phyloP scores from a whole-genome alignment of 2,113 vertebrate genomes.

The Plectropomus leopardus region DNA sequence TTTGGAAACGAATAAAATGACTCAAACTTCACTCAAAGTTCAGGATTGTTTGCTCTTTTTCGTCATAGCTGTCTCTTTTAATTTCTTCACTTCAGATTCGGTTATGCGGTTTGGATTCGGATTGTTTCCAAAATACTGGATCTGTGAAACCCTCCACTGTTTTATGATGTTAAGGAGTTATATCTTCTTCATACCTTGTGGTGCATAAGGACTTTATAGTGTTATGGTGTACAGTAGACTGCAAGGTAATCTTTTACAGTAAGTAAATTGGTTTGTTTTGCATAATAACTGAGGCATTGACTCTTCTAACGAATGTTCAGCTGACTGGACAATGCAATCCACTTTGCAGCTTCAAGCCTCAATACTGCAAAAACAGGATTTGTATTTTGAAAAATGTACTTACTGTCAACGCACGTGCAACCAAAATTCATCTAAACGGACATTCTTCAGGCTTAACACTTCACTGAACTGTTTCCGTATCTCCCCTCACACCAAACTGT shows the following conservation, averaged over 20 bases:
- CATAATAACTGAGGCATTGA: too few relatives aligned
- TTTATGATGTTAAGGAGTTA: not conserved
- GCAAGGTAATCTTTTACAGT: not conserved
- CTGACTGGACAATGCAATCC: not conserved
- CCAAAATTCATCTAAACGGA: not conserved
- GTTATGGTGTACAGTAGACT: too few relatives aligned
- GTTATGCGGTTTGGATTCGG: too few relatives aligned
- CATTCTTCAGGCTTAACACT: not conserved
- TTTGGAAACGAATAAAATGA: too few relatives aligned
- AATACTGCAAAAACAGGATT: not conserved
- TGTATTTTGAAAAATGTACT: not conserved
- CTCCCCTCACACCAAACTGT: not conserved
- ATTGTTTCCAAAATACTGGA: too few relatives aligned
- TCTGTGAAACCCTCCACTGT: too few relatives aligned
- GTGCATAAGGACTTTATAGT: too few relatives aligned
- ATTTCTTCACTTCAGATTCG: too few relatives aligned
- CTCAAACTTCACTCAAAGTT: too few relatives aligned
- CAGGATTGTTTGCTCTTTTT: not conserved
- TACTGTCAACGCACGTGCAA: not conserved
- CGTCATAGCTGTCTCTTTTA: not conserved
- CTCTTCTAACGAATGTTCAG: too few relatives aligned
- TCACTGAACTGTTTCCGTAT: not conserved
- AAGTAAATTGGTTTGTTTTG: not conserved
- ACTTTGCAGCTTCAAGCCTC: not conserved
- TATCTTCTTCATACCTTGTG: too few relatives aligned